These are phyloP conservation scores for Drosophila macrospina DNA, from an alignment of 2,888 invertebrate genomes.

Conservation along the genomic window DNA sequence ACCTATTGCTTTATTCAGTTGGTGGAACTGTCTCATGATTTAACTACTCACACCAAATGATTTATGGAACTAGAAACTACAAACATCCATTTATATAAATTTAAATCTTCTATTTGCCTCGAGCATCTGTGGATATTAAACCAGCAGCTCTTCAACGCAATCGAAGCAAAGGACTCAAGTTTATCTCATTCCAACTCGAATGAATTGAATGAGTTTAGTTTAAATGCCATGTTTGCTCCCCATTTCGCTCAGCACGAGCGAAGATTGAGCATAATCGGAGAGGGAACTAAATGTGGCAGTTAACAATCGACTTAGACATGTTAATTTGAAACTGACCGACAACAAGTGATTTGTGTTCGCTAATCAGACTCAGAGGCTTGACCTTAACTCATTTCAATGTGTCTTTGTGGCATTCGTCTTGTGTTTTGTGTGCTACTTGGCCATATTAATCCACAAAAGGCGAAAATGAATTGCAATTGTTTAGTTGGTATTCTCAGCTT, in stretches of 20 bases:
- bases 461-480: constrained; percentile 5
- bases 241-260: not conserved
- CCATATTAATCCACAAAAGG: constrained; percentile 13
- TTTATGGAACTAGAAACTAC: no score
- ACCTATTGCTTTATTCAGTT: no score
- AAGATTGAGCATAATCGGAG: not conserved
- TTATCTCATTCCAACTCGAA: no score
- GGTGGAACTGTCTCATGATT: no score
- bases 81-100: no score
- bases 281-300: not conserved
- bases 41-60: no score
- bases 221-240: no score
- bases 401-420: constrained; percentile 6
- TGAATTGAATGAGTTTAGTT: not conserved
- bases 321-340: constrained; percentile 11
- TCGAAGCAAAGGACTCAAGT: no score
- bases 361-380: not conserved
- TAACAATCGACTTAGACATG: not conserved
- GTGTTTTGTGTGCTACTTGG: constrained; percentile 3
- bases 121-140: no score
- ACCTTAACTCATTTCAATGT: constrained; percentile 7
- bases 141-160: no score
- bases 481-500: no score
- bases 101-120: no score
- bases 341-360: constrained; percentile 18